Evolutionary conservation across 2,888 invertebrate species (phyloP), one percentile per base, ranked within the genome.

Genomic region (Coelogynopora nodosa): DNA sequence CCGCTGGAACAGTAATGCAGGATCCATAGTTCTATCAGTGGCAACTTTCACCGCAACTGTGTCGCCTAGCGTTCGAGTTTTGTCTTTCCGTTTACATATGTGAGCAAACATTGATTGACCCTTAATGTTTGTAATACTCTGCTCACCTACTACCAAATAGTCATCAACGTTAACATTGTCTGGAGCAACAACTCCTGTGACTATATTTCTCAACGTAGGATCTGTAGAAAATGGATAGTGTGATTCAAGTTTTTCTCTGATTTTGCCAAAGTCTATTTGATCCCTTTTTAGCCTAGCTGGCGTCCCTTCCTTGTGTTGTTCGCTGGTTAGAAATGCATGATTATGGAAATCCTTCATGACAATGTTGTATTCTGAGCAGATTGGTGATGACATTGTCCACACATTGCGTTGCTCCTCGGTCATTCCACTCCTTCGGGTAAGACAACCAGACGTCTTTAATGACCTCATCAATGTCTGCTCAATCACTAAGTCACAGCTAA

Each of bases 231-330:
- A 74, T 74, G 74, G 74, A 23, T 74, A 13, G 27, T 74, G 74
- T 23, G 23, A 74, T 74, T 23, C 5, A 74, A 74, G 23, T 81
- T 87, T 88, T 83, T 67, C 84, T 23, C 31, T 30, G 26, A 88
- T 87, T 82, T 86, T 86, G 49, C 74, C 30, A 13, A 84, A 30
- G 86, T 88, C 87, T n/a, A 80, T 29, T 29, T 67, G 29, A 82
- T 88, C 88, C 31, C 88, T 82, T 29, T 85, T 67, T 28, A 85
- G 82, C 67, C 86, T 86, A 29, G 88, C 86, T 80, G n/a, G 30
- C 31, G 82, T 86, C 28, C 85, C 28, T 29, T 88, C 87, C 30
- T 86, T 88, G 85, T 88, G 88, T 49, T 88, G 88, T 67, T 88
- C 87, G 83, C 86, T 88, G 67, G 88, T 86, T 74, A 74, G 18